Evolutionary conservation across 2,797 vertebrate species (phyloP), one percentile per base, ranked within the genome.

Genomic region (Euthynnus affinis): DNA sequence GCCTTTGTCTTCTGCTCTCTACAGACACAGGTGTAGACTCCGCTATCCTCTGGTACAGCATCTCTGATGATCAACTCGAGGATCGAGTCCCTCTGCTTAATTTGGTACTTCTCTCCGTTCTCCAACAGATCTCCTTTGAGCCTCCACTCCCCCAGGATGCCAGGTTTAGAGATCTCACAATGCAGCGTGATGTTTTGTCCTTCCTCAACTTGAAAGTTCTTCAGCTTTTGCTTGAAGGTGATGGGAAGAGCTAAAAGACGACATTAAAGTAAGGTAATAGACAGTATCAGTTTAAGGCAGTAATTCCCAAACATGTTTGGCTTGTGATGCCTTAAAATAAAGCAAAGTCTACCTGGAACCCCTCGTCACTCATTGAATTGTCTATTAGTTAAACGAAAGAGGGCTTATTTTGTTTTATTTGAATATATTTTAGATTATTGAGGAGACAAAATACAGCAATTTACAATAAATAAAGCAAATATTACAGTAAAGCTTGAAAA

Each of bases 1-100:
- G 98, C 96, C 67, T 95, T 92, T 9, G 95, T 98, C 0, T 57
- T 97, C 88, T 97, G 96, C 61, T 96, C 96, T 14, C 96, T 95
- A 56, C 94, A 96, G 52, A 94, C 75, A 61, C 98, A 99, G 66
- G 87, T 92, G 80, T 99, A 99, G 69, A 98, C 90, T 0, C 98
- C 98, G 0, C 96, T 95, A 86, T 99, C 98, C 23, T 95, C 91
- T 5, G 94, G 92, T 62, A 94, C 89, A n/a, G 97, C 88, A 18
- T 61, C 85, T 2, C 85, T 94, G 55, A 99, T 95, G 20, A 92
- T 92, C 70, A 99, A 86, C 85, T 98, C 96, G 1, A 94, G 83
- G 2, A 51, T 9, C 1, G 90, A 37, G 18, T 93, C 96, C 0
- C 96, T 94, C 44, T 96, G 95, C 56, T 93, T 90, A 20, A 98